These are phyloP conservation scores for Dasyprocta punctata DNA, from an alignment of 2,113 vertebrate species.

Conservation along the genomic window DNA sequence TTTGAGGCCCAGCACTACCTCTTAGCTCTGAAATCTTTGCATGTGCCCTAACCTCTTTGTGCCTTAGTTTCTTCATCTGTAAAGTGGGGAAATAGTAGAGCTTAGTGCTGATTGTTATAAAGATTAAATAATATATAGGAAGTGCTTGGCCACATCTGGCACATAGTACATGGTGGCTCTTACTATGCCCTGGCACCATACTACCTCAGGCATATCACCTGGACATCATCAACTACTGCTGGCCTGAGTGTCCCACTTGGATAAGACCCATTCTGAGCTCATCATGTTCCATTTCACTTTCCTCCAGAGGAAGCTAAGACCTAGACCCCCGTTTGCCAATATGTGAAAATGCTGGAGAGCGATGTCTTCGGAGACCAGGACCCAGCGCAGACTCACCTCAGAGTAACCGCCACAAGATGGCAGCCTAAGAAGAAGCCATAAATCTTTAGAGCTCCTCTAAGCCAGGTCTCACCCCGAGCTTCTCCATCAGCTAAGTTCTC, in stretches of 20 bases:
- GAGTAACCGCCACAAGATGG: slow-evolving; percentile 73
- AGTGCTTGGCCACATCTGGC: neutral
- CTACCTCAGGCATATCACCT: neutral
- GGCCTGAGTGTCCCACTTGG: neutral
- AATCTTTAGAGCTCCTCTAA: neutral
- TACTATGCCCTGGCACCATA: neutral
- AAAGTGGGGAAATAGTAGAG: neutral
- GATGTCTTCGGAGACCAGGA: neutral
- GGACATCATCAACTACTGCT: neutral
- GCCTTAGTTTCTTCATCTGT: neutral
- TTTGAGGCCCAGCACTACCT: slow-evolving; percentile 3
- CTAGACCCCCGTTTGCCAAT: neutral
- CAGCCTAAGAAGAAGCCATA: slow-evolving; percentile 56
- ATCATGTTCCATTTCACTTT: neutral
- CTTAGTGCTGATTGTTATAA: neutral
- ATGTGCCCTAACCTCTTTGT: neutral
- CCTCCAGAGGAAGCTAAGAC: neutral
- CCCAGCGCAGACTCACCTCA: slow-evolving; percentile 11
- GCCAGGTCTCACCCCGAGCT: neutral
- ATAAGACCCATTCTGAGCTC: neutral
- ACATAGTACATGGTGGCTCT: neutral
- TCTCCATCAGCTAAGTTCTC: neutral
- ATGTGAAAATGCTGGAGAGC: neutral
- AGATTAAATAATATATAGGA: neutral
- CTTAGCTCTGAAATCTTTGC: neutral